Percentiles rank a stretch among this genome's conserved stretches.
These are phyloP conservation scores for Automeris io DNA, from an alignment of 2,888 invertebrate genomes.

Conservation along the genomic window DNA sequence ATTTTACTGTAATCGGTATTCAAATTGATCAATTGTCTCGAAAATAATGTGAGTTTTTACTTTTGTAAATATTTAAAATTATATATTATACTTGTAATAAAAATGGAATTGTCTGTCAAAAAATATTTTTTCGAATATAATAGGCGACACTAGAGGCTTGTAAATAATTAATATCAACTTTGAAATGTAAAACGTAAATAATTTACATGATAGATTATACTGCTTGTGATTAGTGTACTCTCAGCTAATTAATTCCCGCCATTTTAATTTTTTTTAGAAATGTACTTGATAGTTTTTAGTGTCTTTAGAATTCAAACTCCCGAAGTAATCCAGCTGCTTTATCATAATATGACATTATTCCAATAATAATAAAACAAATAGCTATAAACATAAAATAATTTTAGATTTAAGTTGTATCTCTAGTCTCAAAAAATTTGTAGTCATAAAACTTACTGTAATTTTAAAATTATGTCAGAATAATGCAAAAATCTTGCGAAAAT, in stretches of 20 bases:
- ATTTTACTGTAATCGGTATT: slow-evolving; percentile 5
- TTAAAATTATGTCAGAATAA: slow-evolving; percentile 29
- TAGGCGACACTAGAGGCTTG: slow-evolving; percentile 52
- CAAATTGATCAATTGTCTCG: slow-evolving; percentile 14
- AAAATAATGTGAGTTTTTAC: slow-evolving; percentile 30
- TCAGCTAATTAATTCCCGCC: slow-evolving; percentile 38
- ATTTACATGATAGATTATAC: slow-evolving; percentile 7
- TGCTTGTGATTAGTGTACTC: slow-evolving; percentile 25
- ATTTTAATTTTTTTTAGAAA: slow-evolving; percentile 18
- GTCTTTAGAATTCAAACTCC: slow-evolving; percentile 20
- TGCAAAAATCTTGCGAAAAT: slow-evolving; percentile 13
- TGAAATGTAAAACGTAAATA: slow-evolving; percentile 20
- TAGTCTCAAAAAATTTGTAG: slow-evolving; percentile 65
- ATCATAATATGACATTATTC: slow-evolving; percentile 25
- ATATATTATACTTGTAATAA: slow-evolving; percentile 28
- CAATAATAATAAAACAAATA: slow-evolving; percentile 32
- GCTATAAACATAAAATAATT: slow-evolving; percentile 29
- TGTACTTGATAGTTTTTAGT: slow-evolving; percentile 20
- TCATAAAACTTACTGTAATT: slow-evolving; percentile 50
- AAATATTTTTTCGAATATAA: slow-evolving; percentile 31
- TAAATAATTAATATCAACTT: slow-evolving; percentile 56
- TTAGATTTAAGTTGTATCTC: slow-evolving; percentile 57
- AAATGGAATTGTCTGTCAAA: slow-evolving; percentile 65
- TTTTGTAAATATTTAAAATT: slow-evolving; percentile 49
- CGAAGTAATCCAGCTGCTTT: slow-evolving; percentile 35